These are phyloP conservation scores for Hylaea fasciaria DNA, from an alignment of 2,888 invertebrate species.

Conservation along the genomic window DNA sequence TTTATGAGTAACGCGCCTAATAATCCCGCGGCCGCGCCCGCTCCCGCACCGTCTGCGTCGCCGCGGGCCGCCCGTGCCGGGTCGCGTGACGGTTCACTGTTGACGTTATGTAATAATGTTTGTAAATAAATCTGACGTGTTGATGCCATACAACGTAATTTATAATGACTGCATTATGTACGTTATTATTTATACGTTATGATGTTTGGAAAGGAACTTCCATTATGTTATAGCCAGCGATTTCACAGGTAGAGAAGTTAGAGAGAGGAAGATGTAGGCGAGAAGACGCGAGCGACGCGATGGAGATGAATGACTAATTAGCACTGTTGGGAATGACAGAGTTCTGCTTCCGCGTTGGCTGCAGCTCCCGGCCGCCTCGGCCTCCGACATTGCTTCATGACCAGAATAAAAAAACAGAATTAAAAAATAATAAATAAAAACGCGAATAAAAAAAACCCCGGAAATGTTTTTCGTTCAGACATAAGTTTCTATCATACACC, in stretches of 20 bases:
- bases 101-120: constrained; percentile 25
- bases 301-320: neutral
- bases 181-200: neutral
- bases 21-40: neutral
- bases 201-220: neutral
- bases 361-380: neutral
- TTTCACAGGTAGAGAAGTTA: too few species aligned
- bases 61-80: neutral
- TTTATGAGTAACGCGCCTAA: constrained; percentile 1
- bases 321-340: neutral
- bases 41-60: neutral
- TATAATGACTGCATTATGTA: neutral
- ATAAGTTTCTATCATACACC: too few species aligned
- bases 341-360: neutral
- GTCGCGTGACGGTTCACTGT: constrained; percentile 6
- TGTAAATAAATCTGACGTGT: constrained; percentile 19
- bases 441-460: too few species aligned
- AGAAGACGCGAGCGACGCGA: too few species aligned
- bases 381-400: too few species aligned
- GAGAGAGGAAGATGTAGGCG: too few species aligned
- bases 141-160: constrained; percentile 17
- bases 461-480: too few species aligned
- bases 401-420: too few species aligned
- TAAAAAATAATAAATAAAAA: too few species aligned
- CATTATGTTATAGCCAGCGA: neutral